These are phyloP conservation scores for Gryllus longicercus DNA, from an alignment of 2,888 invertebrate species.

Conservation along the genomic window DNA sequence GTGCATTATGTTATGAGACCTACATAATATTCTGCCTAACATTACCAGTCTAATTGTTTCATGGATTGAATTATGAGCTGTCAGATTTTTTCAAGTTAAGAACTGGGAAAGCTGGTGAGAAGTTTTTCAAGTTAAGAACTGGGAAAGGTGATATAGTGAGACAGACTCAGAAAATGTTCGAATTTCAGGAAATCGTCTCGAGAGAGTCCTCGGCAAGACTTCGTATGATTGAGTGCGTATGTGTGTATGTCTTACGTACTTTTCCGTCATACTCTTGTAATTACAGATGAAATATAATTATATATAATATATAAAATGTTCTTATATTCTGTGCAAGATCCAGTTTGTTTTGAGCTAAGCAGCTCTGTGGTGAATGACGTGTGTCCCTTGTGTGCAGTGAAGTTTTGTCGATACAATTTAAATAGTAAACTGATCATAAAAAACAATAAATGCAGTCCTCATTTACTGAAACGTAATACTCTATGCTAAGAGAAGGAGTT, in stretches of 20 bases:
- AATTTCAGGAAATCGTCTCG: no score
- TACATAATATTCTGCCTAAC: background rate
- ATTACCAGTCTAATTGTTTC: slow-evolving; percentile 18
- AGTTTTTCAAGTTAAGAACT: no score
- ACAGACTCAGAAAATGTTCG: background rate
- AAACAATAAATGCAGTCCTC: background rate
- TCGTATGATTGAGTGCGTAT: background rate
- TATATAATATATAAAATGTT: slow-evolving; percentile 17
- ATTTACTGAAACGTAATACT: background rate
- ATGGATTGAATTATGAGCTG: slow-evolving; percentile 3
- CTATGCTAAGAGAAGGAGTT: background rate
- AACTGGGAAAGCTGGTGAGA: background rate
- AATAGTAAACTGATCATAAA: background rate
- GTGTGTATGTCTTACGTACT: slow-evolving; percentile 17
- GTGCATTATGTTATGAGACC: slow-evolving; percentile 5
- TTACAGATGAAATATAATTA: slow-evolving; percentile 7
- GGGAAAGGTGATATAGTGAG: background rate
- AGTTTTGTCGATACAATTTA: background rate
- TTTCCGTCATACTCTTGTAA: slow-evolving; percentile 10
- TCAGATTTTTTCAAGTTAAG: slow-evolving; percentile 18
- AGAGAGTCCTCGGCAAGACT: background rate
- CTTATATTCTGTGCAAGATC: background rate
- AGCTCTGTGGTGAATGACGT: background rate
- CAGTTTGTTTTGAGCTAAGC: background rate
- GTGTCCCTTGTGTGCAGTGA: background rate